Base-by-base conservation (phyloP, 2,888 invertebrate species). In the Dryadula phaetusa region DNA sequence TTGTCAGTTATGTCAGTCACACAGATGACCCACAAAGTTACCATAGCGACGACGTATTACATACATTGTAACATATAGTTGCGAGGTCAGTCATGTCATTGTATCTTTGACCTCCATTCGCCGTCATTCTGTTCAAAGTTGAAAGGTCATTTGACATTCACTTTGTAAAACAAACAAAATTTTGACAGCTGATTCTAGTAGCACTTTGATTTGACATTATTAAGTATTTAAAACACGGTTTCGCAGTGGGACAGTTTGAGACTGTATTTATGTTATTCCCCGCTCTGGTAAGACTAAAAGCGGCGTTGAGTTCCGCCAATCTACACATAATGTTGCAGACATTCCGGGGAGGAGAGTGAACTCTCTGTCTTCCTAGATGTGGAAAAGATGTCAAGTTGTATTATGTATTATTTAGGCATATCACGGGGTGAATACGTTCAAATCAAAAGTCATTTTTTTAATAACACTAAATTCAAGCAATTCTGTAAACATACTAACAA, bases 41-140 rank as follows among this genome's bases (percentile, higher is more conserved):
- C 52, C 16, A 12, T 46, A 46, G n/a, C n/a, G 7, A 37, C 12
- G 3, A 37, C 37, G 37, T 28, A 28, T 28, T 28, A 28, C 52
- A 16, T 16, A 10, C 25, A 8, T 3, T 49, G 49, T 25, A 10
- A 28, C 22, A 12, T 14, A 22, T 14, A 22, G 18, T 22, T 22
- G 25, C 49, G 52, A 52, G 52, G 52, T 52, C 52, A 52, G 52
- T 52, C 52, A 40, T 40, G 37, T 40, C 22, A 6, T 37, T 56
- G 22, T 22, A 25, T 56, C 10, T 56, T 22, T 40, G 56, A 40
- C 40, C 40, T 56, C 25, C 56, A 22, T 25, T 56, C 40, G 22
- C 56, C n/a, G 22, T 46, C 46, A 22, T 40, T 56, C 2, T 22
- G n/a, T 0, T 40, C n/a, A 37, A 22, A 22, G 56, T 56, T 56